phyloP scores from a whole-genome alignment of 2,797 vertebrate species.

The Trachops cirrhosus region DNA sequence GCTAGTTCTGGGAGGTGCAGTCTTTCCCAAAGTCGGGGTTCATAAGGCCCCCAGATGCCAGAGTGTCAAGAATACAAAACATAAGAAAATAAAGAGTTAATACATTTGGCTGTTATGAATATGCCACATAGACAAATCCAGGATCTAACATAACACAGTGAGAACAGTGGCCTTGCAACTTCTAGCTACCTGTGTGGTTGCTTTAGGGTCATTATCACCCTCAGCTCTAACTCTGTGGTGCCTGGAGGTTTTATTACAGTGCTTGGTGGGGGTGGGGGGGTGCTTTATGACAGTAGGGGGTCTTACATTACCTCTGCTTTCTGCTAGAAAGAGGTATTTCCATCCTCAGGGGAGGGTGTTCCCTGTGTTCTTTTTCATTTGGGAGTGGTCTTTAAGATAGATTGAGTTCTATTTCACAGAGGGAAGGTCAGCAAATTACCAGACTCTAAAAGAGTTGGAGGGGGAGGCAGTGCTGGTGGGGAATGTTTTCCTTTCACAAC shows the following conservation, averaged over 20 bases:
- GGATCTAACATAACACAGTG: not conserved
- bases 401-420: not conserved
- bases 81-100: not conserved
- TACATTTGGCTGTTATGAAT: not conserved
- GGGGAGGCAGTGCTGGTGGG: not conserved
- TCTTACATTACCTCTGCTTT: not conserved
- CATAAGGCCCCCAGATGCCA: not conserved
- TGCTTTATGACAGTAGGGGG: not conserved
- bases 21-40: too few species aligned
- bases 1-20: not conserved
- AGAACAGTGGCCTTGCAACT: not conserved
- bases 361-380: not conserved
- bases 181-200: not conserved
- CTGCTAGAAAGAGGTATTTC: not conserved
- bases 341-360: not conserved
- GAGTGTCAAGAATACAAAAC: not conserved
- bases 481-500: not conserved
- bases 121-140: not conserved
- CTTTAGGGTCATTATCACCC: not conserved
- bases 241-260: not conserved
- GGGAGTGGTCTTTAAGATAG: not conserved
- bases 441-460: not conserved
- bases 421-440: not conserved
- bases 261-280: not conserved
- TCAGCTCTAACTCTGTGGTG: not conserved